Conservation (phyloP, 1,140 invertebrate species). For the Heliconius hermathena region DNA sequence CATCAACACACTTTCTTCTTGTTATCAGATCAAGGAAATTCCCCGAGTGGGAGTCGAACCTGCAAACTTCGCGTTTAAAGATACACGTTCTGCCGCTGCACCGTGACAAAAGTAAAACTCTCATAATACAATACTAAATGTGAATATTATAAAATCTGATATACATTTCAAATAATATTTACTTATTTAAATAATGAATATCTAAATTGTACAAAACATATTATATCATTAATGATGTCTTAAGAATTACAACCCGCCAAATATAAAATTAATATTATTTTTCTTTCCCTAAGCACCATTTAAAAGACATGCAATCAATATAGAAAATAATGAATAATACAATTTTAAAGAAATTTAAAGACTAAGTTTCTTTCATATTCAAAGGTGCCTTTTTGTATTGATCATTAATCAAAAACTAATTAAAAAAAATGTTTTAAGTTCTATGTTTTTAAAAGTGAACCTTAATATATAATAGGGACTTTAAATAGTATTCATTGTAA, state of each 20-base stretch:
- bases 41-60: no score
- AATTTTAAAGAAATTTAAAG: not conserved
- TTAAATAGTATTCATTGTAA: no score
- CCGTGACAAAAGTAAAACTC: not conserved
- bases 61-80: no score
- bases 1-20: no score
- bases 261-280: not conserved
- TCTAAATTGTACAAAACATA: no score
- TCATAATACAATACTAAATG: not conserved
- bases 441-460: not conserved
- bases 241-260: not conserved
- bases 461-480: no score
- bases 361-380: no score
- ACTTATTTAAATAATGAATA: not conserved
- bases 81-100: no score
- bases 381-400: not conserved
- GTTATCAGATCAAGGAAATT: no score
- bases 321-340: not conserved
- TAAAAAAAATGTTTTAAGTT: not conserved
- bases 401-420: not conserved
- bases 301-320: slow-evolving; percentile 4
- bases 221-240: no score
- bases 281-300: not conserved
- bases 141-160: slow-evolving; percentile 1
- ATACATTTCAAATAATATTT: not conserved